Conservation (phyloP, 2,888 invertebrate genomes). For the Stenodema calcarata region DNA sequence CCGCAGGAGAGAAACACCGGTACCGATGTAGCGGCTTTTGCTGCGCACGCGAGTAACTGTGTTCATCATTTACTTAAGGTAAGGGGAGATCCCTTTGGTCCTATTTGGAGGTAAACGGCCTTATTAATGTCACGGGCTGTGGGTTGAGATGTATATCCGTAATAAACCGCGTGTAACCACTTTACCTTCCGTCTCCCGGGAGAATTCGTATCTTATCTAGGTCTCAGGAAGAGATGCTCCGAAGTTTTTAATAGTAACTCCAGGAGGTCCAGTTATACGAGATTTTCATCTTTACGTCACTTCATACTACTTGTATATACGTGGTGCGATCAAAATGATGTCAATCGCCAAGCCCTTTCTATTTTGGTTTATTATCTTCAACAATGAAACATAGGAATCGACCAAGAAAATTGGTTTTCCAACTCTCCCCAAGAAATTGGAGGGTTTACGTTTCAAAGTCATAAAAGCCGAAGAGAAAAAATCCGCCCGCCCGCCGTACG, state of each 20-base stretch:
- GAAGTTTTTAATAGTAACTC: background rate
- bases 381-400: too few species aligned
- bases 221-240: background rate
- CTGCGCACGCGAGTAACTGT: background rate
- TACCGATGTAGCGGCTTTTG: background rate
- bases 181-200: background rate
- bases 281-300: background rate
- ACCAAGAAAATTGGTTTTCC: too few species aligned
- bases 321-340: too few species aligned
- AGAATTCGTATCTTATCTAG: background rate
- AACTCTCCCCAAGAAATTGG: too few species aligned
- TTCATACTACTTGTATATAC: too few species aligned
- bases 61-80: background rate
- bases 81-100: background rate
- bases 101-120: background rate
- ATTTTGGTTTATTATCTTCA: too few species aligned
- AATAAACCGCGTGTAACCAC: background rate
- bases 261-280: background rate
- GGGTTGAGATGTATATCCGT: background rate
- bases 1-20: background rate
- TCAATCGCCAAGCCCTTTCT: too few species aligned
- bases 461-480: too few species aligned
- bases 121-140: background rate
- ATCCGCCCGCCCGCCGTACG: too few species aligned
- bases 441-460: too few species aligned